These are phyloP conservation scores for Tauraco erythrolophus DNA, from an alignment of 2,113 vertebrate genomes.

Conservation along the genomic window DNA sequence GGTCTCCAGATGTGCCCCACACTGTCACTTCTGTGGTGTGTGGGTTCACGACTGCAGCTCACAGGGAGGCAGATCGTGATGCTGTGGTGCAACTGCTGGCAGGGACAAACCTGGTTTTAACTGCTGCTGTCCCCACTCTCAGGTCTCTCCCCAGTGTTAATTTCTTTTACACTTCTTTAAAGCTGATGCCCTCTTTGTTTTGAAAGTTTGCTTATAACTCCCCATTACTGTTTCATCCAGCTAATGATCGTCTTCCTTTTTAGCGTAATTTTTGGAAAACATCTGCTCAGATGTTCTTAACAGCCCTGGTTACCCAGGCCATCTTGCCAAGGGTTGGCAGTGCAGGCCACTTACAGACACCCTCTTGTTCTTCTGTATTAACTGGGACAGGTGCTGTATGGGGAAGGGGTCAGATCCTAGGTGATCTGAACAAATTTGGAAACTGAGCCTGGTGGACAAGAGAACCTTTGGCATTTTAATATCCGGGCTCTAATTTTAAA, in stretches of 20 bases:
- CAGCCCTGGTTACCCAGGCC: neutral
- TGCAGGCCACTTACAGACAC: neutral
- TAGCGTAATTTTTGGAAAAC: neutral
- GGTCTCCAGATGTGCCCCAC: neutral
- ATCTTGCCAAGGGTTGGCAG: neutral
- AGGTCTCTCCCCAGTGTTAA: neutral
- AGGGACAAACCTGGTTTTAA: neutral
- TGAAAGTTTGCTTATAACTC: neutral
- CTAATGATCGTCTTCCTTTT: neutral
- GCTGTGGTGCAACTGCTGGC: neutral
- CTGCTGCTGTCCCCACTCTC: neutral
- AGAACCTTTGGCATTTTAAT: neutral
- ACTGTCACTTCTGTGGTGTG: neutral
- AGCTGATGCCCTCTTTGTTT: neutral
- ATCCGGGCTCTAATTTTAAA: neutral
- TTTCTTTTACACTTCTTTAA: neutral
- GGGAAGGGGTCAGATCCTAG: neutral
- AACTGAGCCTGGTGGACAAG: neutral
- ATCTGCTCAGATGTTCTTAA: neutral
- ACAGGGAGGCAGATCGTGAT: neutral
- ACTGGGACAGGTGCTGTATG: neutral
- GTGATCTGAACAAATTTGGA: neutral
- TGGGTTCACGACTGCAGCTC: rapidly evolving
- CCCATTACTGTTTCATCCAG: neutral
- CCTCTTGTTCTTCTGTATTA: neutral